A percentile compares a stretch with the other conserved stretches of the same genome.
Evolutionary conservation across 2,888 invertebrate genomes (phyloP).

Genomic region (Orgyia antiqua): DNA sequence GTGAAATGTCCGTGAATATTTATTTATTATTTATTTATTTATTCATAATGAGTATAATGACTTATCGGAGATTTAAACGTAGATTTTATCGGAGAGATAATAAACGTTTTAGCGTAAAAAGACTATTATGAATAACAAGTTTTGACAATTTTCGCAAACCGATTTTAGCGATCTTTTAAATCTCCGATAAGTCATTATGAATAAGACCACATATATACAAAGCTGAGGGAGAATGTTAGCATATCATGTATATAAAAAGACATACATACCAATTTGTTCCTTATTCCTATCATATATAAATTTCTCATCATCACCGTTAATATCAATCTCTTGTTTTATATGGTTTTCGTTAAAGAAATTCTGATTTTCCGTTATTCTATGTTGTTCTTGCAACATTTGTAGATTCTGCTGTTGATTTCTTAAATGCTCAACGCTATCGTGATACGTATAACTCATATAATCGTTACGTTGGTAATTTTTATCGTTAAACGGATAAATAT

Average conservation of each 20-base stretch:
- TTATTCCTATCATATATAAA: slow-evolving; percentile 53
- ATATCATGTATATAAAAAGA: neutral
- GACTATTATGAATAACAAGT: too few species aligned
- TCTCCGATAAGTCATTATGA: too few species aligned
- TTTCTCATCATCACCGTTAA: slow-evolving; percentile 56
- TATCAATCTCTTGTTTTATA: slow-evolving; percentile 64
- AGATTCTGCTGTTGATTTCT: slow-evolving; percentile 63
- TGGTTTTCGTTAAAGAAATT: slow-evolving; percentile 61
- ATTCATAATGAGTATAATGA: too few species aligned
- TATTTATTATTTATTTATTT: too few species aligned
- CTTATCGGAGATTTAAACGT: too few species aligned
- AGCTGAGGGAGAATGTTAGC: too few species aligned
- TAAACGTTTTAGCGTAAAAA: too few species aligned
- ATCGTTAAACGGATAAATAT: slow-evolving; percentile 21
- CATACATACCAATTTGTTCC: slow-evolving; percentile 45
- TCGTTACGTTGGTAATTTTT: slow-evolving; percentile 30
- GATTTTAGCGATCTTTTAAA: too few species aligned
- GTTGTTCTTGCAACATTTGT: slow-evolving; percentile 57
- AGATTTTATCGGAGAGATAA: too few species aligned
- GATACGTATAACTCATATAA: slow-evolving; percentile 28
- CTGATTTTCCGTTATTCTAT: slow-evolving; percentile 52
- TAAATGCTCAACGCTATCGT: slow-evolving; percentile 51
- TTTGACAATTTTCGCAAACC: too few species aligned
- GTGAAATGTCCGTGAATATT: too few species aligned
- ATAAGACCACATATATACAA: too few species aligned